phyloP scores from a whole-genome alignment of 1,140 invertebrate genomes.

The Rhopalosiphum maidis region DNA sequence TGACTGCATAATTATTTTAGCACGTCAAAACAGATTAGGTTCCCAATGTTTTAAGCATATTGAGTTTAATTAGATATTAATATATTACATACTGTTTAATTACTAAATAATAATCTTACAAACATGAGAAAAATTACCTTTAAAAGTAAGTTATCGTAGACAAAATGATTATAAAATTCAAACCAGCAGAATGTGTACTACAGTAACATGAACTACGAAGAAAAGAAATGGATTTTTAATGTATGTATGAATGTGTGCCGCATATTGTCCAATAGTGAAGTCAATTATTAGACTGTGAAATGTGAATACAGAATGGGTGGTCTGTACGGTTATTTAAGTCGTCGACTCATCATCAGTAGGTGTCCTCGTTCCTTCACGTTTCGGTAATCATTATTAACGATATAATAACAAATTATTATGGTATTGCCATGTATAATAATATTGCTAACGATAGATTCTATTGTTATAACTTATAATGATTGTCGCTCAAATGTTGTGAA shows the following conservation, averaged over 20 bases:
- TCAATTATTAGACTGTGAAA: conserved; percentile 18
- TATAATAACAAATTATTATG: background rate
- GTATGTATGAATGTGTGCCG: background rate
- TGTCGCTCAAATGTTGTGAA: background rate
- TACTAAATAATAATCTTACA: background rate
- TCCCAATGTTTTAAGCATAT: background rate
- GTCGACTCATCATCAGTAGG: conserved; percentile 29
- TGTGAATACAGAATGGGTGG: conserved; percentile 22
- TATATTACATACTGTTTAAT: background rate
- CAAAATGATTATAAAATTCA: background rate
- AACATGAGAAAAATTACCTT: no score
- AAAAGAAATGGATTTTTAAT: background rate
- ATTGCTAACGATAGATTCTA: background rate
- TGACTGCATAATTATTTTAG: background rate
- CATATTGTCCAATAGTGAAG: conserved; percentile 3
- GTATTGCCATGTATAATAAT: background rate
- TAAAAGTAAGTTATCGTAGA: background rate
- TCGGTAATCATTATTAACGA: conserved; percentile 1
- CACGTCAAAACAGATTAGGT: background rate
- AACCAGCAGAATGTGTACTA: background rate
- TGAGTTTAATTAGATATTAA: background rate
- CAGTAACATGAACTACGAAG: background rate
- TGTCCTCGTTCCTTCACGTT: conserved; percentile 19
- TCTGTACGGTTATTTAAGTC: conserved; percentile 12
- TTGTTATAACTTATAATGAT: background rate